phyloP scores from a whole-genome alignment of 2,888 invertebrate species.

The Stenchaetothrips biformis region DNA sequence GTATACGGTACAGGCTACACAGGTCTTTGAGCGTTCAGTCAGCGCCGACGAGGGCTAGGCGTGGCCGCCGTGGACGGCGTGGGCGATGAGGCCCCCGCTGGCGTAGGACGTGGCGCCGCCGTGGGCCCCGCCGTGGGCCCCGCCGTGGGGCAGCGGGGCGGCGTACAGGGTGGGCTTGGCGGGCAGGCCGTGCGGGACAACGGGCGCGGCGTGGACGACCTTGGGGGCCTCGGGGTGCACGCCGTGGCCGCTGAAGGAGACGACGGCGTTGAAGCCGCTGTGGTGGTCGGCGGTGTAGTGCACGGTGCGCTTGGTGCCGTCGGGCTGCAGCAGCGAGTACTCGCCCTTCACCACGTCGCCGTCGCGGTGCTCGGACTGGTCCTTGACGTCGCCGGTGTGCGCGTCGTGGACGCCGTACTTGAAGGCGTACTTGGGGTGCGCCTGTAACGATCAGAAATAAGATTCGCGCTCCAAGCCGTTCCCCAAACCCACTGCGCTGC shows the following conservation, averaged over 20 bases:
- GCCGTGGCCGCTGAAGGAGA: not conserved
- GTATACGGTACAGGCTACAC: too few species aligned
- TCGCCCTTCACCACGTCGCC: slow-evolving; percentile 65
- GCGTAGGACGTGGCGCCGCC: not conserved
- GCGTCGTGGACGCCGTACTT: slow-evolving; percentile 68
- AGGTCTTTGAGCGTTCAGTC: too few species aligned
- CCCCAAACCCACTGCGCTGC: too few species aligned
- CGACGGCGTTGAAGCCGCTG: not conserved
- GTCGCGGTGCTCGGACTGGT: slow-evolving; percentile 65
- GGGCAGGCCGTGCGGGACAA: not conserved
- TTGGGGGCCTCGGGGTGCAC: not conserved
- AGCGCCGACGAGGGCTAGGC: too few species aligned
- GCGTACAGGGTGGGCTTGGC: not conserved
- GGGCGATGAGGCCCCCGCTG: not conserved
- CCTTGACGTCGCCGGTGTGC: slow-evolving; percentile 66
- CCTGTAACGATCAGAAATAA: not conserved
- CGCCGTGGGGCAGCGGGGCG: not conserved
- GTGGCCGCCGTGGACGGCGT: not conserved
- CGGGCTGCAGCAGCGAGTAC: slow-evolving; percentile 54
- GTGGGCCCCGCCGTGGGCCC: not conserved
- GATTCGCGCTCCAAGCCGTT: too few species aligned
- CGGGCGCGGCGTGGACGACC: not conserved
- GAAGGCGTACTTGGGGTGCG: slow-evolving; percentile 56
- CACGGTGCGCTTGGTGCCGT: slow-evolving; percentile 67
- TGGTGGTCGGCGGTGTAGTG: slow-evolving; percentile 48